These are phyloP conservation scores for Pseudanteris insignis DNA, from an alignment of 2,888 invertebrate genomes.

Conservation along the genomic window DNA sequence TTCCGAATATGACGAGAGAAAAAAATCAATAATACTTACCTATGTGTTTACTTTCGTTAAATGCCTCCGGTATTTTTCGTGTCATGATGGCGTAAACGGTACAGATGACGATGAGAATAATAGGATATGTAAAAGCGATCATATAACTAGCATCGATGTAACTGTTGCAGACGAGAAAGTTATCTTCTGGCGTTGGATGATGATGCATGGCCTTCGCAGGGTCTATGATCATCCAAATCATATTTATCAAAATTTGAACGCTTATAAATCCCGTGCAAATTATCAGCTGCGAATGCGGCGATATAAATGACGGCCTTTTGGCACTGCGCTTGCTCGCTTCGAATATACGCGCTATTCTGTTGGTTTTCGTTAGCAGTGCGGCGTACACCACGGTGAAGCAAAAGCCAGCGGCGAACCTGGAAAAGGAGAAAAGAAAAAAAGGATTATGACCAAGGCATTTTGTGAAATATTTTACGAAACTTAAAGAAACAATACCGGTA, in stretches of 20 bases:
- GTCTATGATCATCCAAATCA: slow-evolving; percentile 90
- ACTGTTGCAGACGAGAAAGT: slow-evolving; percentile 90
- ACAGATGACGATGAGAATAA: slow-evolving; percentile 88
- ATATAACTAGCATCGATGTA: slow-evolving; percentile 93
- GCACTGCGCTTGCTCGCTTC: slow-evolving; percentile 97
- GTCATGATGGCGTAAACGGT: slow-evolving; percentile 96
- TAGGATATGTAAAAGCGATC: slow-evolving; percentile 94
- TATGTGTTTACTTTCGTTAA: slow-evolving; percentile 98
- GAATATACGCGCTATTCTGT: slow-evolving; percentile 94
- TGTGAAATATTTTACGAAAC: too few species aligned
- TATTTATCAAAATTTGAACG: slow-evolving; percentile 90
- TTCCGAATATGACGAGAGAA: too few species aligned
- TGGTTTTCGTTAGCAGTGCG: slow-evolving; percentile 95
- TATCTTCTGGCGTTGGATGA: slow-evolving; percentile 91
- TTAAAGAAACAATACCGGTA: too few species aligned
- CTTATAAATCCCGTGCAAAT: slow-evolving; percentile 88
- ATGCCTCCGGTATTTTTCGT: slow-evolving; percentile 97
- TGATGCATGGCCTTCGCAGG: slow-evolving; percentile 90
- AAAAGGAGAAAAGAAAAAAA: slow-evolving; percentile 43
- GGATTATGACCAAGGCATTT: too few species aligned
- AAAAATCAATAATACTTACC: too few species aligned
- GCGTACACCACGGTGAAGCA: slow-evolving; percentile 98
- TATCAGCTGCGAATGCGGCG: slow-evolving; percentile 87
- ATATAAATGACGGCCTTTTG: slow-evolving; percentile 92
- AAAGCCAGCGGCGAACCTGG: slow-evolving; percentile 88